A percentile compares a stretch with the other conserved stretches of the same genome.
Conservation (phyloP, 2,797 vertebrate species). For the Benthosema pterotum region DNA sequence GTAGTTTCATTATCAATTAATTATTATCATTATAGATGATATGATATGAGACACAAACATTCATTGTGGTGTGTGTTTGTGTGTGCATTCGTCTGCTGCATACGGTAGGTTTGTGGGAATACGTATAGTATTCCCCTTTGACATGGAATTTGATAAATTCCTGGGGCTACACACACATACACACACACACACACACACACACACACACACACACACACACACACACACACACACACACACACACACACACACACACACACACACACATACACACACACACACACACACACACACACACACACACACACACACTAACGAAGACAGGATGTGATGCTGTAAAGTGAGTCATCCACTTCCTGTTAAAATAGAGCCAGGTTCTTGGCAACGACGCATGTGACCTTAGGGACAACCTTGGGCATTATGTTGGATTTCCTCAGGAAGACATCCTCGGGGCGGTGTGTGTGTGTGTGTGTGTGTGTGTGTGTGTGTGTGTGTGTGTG, state of each 20-base stretch:
- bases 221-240: conserved; percentile 5
- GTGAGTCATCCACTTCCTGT: conserved; percentile 3
- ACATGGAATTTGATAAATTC: too few relatives aligned
- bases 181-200: conserved; percentile 17
- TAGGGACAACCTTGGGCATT: too few relatives aligned
- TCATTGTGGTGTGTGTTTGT: too few relatives aligned
- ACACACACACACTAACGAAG: background rate
- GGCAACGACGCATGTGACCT: too few relatives aligned
- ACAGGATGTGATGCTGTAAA: too few relatives aligned
- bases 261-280: conserved; percentile 11
- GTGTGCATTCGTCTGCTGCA: too few relatives aligned
- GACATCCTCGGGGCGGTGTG: background rate
- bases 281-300: conserved; percentile 6
- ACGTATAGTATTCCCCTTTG: background rate
- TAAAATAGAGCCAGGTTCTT: background rate
- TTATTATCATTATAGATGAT: too few relatives aligned
- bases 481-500: background rate
- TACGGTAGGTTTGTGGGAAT: too few relatives aligned
- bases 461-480: background rate
- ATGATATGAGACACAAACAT: too few relatives aligned
- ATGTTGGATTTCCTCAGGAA: too few relatives aligned
- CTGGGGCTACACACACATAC: background rate
- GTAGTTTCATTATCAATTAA: too few relatives aligned
- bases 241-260: conserved; percentile 15
- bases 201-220: conserved; percentile 5